phyloP scores from a whole-genome alignment of 2,888 invertebrate species.

The Folsomia candida region DNA sequence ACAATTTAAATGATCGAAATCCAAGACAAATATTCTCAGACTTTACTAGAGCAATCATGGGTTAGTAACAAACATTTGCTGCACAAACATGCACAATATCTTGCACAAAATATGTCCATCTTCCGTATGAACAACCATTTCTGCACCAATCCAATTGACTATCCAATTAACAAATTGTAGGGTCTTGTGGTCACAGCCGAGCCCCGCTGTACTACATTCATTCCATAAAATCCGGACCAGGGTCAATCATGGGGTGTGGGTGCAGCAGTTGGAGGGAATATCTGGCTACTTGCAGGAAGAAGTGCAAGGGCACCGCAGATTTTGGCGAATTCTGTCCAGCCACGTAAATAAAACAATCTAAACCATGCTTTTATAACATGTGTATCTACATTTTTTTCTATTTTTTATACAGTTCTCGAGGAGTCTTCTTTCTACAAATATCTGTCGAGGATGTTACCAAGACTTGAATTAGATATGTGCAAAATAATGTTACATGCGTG shows the following conservation, averaged over 20 bases:
- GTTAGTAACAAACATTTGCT: too few species aligned
- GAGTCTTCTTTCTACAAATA: conserved; percentile 32
- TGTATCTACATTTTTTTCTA: too few species aligned
- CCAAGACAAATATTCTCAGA: conserved; percentile 28
- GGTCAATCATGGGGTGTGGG: conserved; percentile 22
- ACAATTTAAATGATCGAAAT: conserved; percentile 18
- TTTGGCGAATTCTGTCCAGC: conserved; percentile 32
- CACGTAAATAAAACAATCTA: too few species aligned
- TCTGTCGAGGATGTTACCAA: conserved; percentile 20
- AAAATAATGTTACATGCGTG: too few species aligned
- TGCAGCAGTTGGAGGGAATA: conserved; percentile 32
- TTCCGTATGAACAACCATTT: too few species aligned
- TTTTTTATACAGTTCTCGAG: conserved; percentile 20
- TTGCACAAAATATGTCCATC: too few species aligned
- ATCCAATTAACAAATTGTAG: too few species aligned
- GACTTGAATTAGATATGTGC: too few species aligned
- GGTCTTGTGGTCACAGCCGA: conserved; percentile 30
- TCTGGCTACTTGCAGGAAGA: conserved; percentile 10
- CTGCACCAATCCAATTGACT: too few species aligned
- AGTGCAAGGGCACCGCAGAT: conserved; percentile 17
- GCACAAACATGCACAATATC: too few species aligned
- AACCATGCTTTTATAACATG: too few species aligned
- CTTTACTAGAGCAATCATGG: conserved; percentile 21
- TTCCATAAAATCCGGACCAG: conserved; percentile 28
- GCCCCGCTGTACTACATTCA: conserved; percentile 31